A percentile compares a stretch with the other conserved stretches of the same genome.
Conservation (phyloP, 2,888 invertebrate species). For the Neoscelio sp. region DNA sequence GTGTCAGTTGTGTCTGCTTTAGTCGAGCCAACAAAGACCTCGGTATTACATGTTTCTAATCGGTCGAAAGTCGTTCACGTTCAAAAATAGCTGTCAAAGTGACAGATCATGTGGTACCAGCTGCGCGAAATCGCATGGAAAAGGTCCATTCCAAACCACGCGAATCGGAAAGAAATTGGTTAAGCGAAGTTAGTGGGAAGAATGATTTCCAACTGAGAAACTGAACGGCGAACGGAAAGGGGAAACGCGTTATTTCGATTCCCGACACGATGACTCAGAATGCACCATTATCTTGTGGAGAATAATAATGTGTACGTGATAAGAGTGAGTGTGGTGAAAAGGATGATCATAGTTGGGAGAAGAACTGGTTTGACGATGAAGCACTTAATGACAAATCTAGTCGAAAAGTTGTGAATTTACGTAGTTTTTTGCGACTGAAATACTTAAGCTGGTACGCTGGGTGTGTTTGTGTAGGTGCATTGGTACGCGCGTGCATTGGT, state of each 20-base stretch:
- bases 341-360: not conserved
- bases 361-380: conserved; percentile 11
- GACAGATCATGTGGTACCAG: no score
- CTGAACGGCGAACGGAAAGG: not conserved
- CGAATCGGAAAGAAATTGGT: conserved; percentile 13
- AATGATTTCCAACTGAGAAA: no score
- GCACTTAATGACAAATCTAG: not conserved
- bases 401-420: no score
- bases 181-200: no score
- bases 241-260: not conserved
- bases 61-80: not conserved
- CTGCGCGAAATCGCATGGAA: no score
- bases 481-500: not conserved
- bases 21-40: conserved; percentile 52
- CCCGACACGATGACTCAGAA: conserved; percentile 44
- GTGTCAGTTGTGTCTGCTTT: conserved; percentile 58
- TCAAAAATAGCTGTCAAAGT: no score
- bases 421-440: no score
- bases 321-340: conserved; percentile 12
- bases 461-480: not conserved
- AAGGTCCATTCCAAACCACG: no score
- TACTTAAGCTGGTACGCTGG: no score
- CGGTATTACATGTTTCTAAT: conserved; percentile 57
- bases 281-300: conserved; percentile 22
- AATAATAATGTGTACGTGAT: conserved; percentile 21